Evolutionary conservation across 1,140 invertebrate genomes (phyloP).

Genomic region (Leptinotarsa undecemlineata): DNA sequence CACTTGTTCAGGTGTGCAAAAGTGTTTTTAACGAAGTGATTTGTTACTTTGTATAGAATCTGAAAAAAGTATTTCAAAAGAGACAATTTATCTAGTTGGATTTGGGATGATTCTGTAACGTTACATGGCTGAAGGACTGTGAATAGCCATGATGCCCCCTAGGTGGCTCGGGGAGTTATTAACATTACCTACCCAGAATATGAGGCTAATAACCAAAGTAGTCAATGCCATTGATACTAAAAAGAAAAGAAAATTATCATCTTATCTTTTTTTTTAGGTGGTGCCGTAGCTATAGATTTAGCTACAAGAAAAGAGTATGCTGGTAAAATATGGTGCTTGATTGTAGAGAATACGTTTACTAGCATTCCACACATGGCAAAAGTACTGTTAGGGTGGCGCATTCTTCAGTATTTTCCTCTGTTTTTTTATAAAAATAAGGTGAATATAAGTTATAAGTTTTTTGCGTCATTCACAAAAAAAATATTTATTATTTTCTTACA

Average conservation of each 20-base stretch:
- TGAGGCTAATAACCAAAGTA: too few relatives aligned
- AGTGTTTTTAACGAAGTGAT: neutral
- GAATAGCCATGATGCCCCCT: too few relatives aligned
- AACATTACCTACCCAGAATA: too few relatives aligned
- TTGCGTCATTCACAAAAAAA: too few relatives aligned
- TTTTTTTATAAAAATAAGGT: slow-evolving; percentile 86
- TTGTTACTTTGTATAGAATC: slow-evolving; percentile 6
- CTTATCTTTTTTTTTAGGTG: slow-evolving; percentile 44
- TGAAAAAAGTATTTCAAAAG: neutral
- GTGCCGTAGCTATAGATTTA: slow-evolving; percentile 71
- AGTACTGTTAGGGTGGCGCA: slow-evolving; percentile 70
- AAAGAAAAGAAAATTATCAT: neutral
- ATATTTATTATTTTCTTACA: too few relatives aligned
- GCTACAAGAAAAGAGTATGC: slow-evolving; percentile 72
- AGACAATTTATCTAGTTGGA: too few relatives aligned
- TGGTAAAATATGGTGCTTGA: slow-evolving; percentile 79
- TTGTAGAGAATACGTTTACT: slow-evolving; percentile 95
- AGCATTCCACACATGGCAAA: slow-evolving; percentile 92
- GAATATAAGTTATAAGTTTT: slow-evolving; percentile 18
- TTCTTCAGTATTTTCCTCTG: slow-evolving; percentile 73
- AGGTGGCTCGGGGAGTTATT: too few relatives aligned
- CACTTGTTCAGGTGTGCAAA: too few relatives aligned
- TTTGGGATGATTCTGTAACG: too few relatives aligned
- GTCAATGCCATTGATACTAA: too few relatives aligned
- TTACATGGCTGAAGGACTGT: too few relatives aligned